phyloP scores from a whole-genome alignment of 2,113 vertebrate genomes.

The Gila orcuttii region DNA sequence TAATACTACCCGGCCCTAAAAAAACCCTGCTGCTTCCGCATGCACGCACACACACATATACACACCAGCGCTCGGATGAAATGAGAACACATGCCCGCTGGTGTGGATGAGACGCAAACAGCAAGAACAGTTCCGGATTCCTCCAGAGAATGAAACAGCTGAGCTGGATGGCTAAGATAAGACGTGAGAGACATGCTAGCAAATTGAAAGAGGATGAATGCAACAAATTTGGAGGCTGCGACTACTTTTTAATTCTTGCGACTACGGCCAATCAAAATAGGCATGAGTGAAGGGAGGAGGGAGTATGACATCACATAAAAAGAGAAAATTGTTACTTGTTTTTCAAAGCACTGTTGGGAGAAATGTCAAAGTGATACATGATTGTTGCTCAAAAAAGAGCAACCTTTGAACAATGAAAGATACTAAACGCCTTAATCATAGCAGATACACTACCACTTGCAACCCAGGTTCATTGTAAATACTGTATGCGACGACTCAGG shows the following conservation, averaged over 20 bases:
- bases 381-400: neutral
- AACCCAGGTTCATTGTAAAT: neutral
- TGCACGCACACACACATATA: slow-evolving; percentile 37
- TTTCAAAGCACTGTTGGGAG: neutral
- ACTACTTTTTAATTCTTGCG: neutral
- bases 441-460: neutral
- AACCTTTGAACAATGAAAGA: neutral
- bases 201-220: neutral
- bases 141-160: slow-evolving; percentile 25
- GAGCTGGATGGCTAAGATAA: slow-evolving; percentile 19
- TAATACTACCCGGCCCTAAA: slow-evolving; percentile 43
- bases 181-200: slow-evolving; percentile 22
- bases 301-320: neutral
- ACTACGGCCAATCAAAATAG: neutral
- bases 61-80: neutral
- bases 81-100: slow-evolving; percentile 28
- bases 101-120: slow-evolving; percentile 23
- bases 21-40: slow-evolving; percentile 45
- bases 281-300: neutral
- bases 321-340: neutral
- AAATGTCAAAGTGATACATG: neutral
- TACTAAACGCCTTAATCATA: neutral
- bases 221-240: neutral
- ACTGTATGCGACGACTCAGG: neutral
- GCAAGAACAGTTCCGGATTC: slow-evolving; percentile 13